These are phyloP conservation scores for Miltochrista miniata DNA, from an alignment of 2,888 invertebrate genomes.

Conservation along the genomic window DNA sequence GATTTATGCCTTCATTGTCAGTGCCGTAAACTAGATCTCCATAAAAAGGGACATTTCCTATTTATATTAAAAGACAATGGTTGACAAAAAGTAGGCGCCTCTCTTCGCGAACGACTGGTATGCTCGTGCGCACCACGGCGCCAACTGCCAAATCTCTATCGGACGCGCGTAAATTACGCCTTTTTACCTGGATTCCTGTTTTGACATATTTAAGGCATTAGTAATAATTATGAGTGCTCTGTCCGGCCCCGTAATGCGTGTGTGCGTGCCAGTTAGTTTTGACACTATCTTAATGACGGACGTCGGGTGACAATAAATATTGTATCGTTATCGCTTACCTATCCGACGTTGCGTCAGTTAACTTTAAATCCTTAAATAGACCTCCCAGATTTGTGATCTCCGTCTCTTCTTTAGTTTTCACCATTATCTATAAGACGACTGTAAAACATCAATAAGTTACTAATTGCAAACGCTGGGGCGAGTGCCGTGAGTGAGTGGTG, in stretches of 20 bases:
- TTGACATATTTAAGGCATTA: conserved; percentile 84
- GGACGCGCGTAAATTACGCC: conserved; percentile 82
- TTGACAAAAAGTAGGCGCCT: conserved; percentile 82
- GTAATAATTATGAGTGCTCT: conserved; percentile 83
- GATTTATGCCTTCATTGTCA: conserved; percentile 83
- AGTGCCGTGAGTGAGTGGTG: conserved; percentile 55
- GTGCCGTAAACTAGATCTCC: conserved; percentile 82
- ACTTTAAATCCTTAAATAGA: conserved; percentile 70
- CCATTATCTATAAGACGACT: conserved; percentile 20
- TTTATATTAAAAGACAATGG: conserved; percentile 83
- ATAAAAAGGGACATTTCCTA: conserved; percentile 83
- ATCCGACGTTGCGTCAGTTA: conserved; percentile 68
- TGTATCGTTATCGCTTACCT: conserved; percentile 77
- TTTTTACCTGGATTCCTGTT: conserved; percentile 84
- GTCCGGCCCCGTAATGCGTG: conserved; percentile 64
- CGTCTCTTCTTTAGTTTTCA: conserved; percentile 24
- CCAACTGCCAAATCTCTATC: conserved; percentile 84
- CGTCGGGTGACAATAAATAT: conserved; percentile 82
- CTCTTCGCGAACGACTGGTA: conserved; percentile 64
- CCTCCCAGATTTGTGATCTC: conserved; percentile 64
- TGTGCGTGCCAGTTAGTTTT: conserved; percentile 76
- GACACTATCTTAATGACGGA: conserved; percentile 83
- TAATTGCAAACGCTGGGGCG: conserved; percentile 67
- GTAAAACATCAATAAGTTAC: conserved; percentile 55
- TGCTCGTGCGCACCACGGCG: conserved; percentile 65